These are phyloP conservation scores for Montipora capitata DNA, from an alignment of 92 coral and sea anemone genomes.

Conservation along the genomic window DNA sequence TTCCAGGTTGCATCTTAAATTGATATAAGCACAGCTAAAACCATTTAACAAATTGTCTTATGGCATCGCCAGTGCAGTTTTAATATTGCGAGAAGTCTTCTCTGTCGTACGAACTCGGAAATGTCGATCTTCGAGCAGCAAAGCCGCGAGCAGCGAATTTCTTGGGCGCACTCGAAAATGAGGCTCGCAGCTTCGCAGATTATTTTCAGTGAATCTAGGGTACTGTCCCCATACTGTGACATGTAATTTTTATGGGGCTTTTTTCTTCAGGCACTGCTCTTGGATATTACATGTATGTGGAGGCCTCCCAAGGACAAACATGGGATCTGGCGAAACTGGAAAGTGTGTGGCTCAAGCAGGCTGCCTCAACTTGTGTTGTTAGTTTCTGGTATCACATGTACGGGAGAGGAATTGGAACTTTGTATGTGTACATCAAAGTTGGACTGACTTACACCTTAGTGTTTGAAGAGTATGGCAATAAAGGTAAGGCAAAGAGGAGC, in stretches of 20 bases:
- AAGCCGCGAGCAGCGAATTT: neutral
- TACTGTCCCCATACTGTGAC: too few relatives aligned
- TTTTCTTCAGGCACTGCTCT: slow-evolving; percentile 82
- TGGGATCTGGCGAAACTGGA: slow-evolving; percentile 91
- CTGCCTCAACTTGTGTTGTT: slow-evolving; percentile 88
- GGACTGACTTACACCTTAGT: slow-evolving; percentile 83
- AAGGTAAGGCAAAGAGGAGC: slow-evolving; percentile 66
- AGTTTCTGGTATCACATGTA: slow-evolving; percentile 99
- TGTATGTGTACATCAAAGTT: slow-evolving; percentile 90
- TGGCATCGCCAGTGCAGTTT: too few relatives aligned
- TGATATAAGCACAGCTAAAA: too few relatives aligned
- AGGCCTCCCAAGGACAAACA: slow-evolving; percentile 89
- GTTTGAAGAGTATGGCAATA: slow-evolving; percentile 83
- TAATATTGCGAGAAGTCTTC: too few relatives aligned
- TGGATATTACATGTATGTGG: slow-evolving; percentile 97
- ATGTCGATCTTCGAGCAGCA: neutral
- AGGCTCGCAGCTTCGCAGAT: too few relatives aligned
- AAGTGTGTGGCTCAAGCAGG: slow-evolving; percentile 86
- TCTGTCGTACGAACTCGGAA: too few relatives aligned
- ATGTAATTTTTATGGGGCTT: neutral
- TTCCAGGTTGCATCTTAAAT: too few relatives aligned
- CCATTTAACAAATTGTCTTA: too few relatives aligned
- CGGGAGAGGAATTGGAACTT: slow-evolving; percentile 88
- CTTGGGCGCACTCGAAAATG: too few relatives aligned
- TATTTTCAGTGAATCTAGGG: too few relatives aligned